These are phyloP conservation scores for Melieria omissa DNA, from an alignment of 2,888 invertebrate species.

Conservation along the genomic window DNA sequence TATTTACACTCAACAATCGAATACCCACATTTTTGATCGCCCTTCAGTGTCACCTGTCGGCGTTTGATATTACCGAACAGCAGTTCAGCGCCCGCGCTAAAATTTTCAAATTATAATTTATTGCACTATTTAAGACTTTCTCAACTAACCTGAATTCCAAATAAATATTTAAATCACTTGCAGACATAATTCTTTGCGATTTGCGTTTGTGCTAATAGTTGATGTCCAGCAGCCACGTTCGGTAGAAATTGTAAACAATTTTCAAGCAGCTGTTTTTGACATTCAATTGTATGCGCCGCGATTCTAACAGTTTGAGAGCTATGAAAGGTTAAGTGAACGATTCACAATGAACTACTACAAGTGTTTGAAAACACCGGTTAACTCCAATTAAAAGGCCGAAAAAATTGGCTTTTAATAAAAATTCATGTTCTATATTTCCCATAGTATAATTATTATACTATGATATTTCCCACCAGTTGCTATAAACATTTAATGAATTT, in stretches of 20 bases:
- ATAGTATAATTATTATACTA: too few species aligned
- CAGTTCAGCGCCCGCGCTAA: slow-evolving; percentile 91
- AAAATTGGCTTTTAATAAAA: too few species aligned
- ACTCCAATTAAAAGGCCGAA: too few species aligned
- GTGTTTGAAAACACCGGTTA: too few species aligned
- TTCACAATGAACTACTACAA: not conserved
- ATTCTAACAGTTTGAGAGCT: not conserved
- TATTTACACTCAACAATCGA: slow-evolving; percentile 46
- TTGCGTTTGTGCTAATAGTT: not conserved
- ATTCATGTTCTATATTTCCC: too few species aligned
- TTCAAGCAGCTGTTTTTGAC: not conserved
- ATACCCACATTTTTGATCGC: slow-evolving; percentile 66
- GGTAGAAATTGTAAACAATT: not conserved
- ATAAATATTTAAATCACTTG: slow-evolving; percentile 50
- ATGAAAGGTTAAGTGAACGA: not conserved
- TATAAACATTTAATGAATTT: not conserved
- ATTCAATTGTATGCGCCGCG: not conserved
- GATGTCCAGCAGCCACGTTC: not conserved
- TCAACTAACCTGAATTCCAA: slow-evolving; percentile 59
- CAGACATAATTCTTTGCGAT: slow-evolving; percentile 33
- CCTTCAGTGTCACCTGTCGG: slow-evolving; percentile 75
- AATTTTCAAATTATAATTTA: not conserved
- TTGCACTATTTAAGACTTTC: not conserved
- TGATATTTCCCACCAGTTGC: not conserved
- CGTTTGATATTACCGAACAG: slow-evolving; percentile 85